A percentile compares a stretch with the other conserved stretches of the same genome.
These are phyloP conservation scores for Rhizoglyphus robini DNA, from an alignment of 1,140 invertebrate species.

Conservation along the genomic window DNA sequence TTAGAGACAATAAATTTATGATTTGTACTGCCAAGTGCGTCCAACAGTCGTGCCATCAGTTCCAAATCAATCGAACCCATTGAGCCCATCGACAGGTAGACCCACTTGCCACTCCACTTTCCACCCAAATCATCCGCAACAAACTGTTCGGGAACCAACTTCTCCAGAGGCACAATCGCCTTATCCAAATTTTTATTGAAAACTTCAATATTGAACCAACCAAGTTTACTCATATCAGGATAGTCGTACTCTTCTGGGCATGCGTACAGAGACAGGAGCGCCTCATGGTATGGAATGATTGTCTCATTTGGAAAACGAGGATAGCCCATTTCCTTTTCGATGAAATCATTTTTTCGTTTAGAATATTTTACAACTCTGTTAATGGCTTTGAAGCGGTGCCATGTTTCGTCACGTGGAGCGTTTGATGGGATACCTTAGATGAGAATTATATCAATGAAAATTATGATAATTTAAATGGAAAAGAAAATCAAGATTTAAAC, in stretches of 20 bases:
- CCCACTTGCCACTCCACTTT: conserved; percentile 2
- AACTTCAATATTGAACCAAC: conserved; percentile 3
- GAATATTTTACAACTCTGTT: not conserved
- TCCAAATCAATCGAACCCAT: conserved; percentile 26
- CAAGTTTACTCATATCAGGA: not conserved
- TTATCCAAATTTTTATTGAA: not conserved
- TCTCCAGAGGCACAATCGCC: not conserved
- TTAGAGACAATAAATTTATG: conserved; percentile 21
- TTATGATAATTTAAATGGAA: not conserved
- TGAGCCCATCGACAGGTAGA: conserved; percentile 13
- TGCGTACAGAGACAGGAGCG: not conserved
- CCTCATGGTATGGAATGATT: not conserved
- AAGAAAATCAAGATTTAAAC: too few species aligned
- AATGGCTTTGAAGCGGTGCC: not conserved
- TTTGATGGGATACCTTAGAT: not conserved
- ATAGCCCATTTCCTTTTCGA: not conserved
- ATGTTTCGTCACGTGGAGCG: not conserved
- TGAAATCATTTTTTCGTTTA: not conserved
- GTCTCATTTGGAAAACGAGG: not conserved
- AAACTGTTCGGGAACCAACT: not conserved
- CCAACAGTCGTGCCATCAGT: not conserved
- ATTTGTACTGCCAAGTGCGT: not conserved
- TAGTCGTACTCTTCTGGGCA: not conserved
- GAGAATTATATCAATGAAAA: too few species aligned
- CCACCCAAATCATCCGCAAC: not conserved